A percentile compares a stretch with the other conserved stretches of the same genome.
Conservation (phyloP, 2,113 vertebrate genomes). For the Neogobius melanostomus region DNA sequence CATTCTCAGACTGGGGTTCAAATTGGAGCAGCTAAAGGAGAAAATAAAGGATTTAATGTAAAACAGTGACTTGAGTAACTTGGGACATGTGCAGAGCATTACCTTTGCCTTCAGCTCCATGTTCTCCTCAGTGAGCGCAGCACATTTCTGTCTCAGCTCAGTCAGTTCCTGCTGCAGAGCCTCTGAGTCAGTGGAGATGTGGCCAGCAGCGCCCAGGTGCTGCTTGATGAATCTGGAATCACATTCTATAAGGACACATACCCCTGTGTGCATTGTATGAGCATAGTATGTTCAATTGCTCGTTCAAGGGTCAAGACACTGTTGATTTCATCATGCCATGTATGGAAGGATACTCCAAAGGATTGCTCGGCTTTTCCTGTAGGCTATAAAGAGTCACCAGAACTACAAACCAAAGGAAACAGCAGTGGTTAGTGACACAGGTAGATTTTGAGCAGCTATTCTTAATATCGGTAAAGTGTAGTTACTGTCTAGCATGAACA, state of each 20-base stretch:
- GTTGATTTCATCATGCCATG: background rate
- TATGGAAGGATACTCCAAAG: slow-evolving; percentile 92
- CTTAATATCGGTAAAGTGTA: too few relatives aligned
- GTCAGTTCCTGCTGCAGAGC: slow-evolving; percentile 85
- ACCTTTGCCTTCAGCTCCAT: slow-evolving; percentile 89
- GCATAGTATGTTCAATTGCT: too few relatives aligned
- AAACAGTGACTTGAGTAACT: background rate
- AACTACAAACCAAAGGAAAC: slow-evolving; percentile 73
- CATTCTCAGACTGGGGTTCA: slow-evolving; percentile 83
- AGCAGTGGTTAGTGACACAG: background rate
- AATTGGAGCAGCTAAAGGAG: slow-evolving; percentile 81
- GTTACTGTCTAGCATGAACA: slow-evolving; percentile 15
- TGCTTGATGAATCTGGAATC: slow-evolving; percentile 88
- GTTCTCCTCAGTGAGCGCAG: slow-evolving; percentile 88
- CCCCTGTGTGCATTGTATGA: background rate
- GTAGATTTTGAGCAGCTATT: too few relatives aligned
- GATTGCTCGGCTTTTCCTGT: slow-evolving; percentile 89
- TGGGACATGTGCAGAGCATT: background rate
- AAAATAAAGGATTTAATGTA: background rate
- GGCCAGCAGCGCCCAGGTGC: slow-evolving; percentile 80
- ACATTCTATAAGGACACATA: slow-evolving; percentile 73
- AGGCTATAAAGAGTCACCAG: slow-evolving; percentile 92
- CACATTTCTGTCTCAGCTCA: slow-evolving; percentile 87
- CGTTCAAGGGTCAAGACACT: background rate
- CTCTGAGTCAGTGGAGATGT: slow-evolving; percentile 80